Conservation (phyloP, 1,140 invertebrate species). For the Babylonia areolata region DNA sequence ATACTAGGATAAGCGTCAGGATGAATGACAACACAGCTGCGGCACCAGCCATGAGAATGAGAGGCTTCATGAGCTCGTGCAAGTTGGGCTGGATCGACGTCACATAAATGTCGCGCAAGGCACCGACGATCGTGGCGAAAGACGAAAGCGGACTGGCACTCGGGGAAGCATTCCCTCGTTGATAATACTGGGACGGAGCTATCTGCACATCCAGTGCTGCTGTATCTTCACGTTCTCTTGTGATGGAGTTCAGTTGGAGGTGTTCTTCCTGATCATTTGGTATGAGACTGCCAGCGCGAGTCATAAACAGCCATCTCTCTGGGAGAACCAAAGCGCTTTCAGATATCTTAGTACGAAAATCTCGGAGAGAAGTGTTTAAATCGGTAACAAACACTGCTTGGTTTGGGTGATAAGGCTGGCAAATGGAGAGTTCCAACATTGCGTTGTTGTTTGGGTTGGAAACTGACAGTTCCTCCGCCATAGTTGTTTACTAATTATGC, state of each 20-base stretch:
- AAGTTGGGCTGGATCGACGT: constrained; percentile 31
- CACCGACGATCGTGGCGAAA: constrained; percentile 27
- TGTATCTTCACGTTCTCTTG: constrained; percentile 2
- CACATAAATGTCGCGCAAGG: constrained; percentile 24
- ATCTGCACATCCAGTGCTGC: constrained; percentile 3
- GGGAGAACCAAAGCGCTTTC: constrained; percentile 21
- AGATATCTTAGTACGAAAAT: constrained; percentile 16
- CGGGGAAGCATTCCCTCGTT: not conserved
- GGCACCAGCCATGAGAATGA: not conserved
- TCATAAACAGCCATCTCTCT: constrained; percentile 34
- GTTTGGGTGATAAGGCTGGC: constrained; percentile 23
- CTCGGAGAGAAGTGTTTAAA: constrained; percentile 9
- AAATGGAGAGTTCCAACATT: constrained; percentile 20
- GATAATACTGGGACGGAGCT: not conserved
- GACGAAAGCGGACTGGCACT: not conserved
- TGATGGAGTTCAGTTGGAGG: not conserved
- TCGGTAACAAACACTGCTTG: constrained; percentile 14
- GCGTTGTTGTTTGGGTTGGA: not conserved
- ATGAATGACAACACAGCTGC: constrained; percentile 17
- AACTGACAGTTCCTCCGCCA: constrained; percentile 31
- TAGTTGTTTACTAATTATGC: constrained; percentile 4
- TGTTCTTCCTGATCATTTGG: constrained; percentile 16
- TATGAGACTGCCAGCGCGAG: constrained; percentile 27
- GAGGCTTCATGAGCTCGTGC: constrained; percentile 30
- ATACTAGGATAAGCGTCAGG: not conserved